These are phyloP conservation scores for Dilophus febrilis DNA, from an alignment of 2,888 invertebrate genomes.

Conservation along the genomic window DNA sequence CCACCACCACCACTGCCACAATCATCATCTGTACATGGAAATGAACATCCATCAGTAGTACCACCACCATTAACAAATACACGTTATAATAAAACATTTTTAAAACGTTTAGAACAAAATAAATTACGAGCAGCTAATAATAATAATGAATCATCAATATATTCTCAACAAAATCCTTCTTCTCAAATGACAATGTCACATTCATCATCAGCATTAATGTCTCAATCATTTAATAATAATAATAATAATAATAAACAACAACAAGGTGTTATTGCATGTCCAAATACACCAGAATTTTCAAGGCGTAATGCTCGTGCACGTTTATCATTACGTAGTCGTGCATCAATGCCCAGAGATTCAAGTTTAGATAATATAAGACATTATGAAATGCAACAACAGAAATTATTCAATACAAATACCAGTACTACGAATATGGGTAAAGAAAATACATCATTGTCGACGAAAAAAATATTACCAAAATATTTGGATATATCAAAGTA, in stretches of 20 bases:
- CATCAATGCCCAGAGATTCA: conserved; percentile 29
- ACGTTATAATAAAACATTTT: conserved; percentile 55
- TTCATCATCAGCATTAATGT: no score
- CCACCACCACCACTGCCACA: conserved; percentile 7
- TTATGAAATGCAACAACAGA: conserved; percentile 23
- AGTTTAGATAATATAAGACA: conserved; percentile 15
- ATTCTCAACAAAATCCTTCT: conserved; percentile 1
- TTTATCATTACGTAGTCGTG: conserved; percentile 17
- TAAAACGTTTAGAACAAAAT: conserved; percentile 37
- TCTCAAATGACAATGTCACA: no score
- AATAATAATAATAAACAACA: not conserved
- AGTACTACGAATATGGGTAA: conserved; percentile 7
- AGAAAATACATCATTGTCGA: no score
- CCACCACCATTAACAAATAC: conserved; percentile 34
- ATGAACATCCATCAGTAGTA: conserved; percentile 7
- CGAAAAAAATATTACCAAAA: conserved; percentile 25
- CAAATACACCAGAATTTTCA: conserved; percentile 39
- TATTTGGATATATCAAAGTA: conserved; percentile 47
- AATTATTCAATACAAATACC: conserved; percentile 14
- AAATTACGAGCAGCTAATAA: conserved; percentile 23
- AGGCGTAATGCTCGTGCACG: conserved; percentile 24
- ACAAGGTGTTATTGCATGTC: conserved; percentile 29
- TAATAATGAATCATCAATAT: not conserved
- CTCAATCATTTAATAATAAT: no score
- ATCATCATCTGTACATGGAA: conserved; percentile 11